A percentile compares a stretch with the other conserved stretches of the same genome.
These are phyloP conservation scores for Iselma pallidipennis DNA, from an alignment of 2,888 invertebrate species.

Conservation along the genomic window DNA sequence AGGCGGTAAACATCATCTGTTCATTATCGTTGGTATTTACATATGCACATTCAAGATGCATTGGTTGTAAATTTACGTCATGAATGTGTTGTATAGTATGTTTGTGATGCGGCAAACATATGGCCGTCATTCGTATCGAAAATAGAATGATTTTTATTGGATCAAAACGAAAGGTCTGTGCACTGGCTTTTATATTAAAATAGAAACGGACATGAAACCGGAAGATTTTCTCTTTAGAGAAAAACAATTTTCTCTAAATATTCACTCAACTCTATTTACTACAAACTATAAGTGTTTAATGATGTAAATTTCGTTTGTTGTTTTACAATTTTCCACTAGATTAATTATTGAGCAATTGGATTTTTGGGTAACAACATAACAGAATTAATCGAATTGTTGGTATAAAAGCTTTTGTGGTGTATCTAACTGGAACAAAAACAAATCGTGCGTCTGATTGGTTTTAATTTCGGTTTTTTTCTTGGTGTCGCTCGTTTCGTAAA, in stretches of 20 bases:
- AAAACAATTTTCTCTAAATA: too few species aligned
- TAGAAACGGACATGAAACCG: neutral
- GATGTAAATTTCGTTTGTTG: too few species aligned
- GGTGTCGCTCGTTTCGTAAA: too few species aligned
- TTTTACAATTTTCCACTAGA: neutral
- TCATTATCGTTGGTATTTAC: neutral
- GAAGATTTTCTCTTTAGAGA: neutral
- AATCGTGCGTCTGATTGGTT: neutral
- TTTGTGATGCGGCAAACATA: slow-evolving; percentile 10
- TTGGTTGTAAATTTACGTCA: neutral
- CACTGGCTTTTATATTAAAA: slow-evolving; percentile 18
- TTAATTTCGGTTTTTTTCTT: too few species aligned
- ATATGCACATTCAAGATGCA: neutral
- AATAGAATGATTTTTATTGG: slow-evolving; percentile 26
- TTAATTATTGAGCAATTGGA: neutral
- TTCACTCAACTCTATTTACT: too few species aligned
- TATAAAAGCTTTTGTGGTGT: neutral
- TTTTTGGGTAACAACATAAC: too few species aligned
- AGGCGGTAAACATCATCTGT: neutral
- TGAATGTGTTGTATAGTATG: neutral
- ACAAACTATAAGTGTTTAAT: too few species aligned
- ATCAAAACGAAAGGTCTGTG: slow-evolving; percentile 15
- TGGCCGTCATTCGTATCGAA: slow-evolving; percentile 19
- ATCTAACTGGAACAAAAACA: neutral
- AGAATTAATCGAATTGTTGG: neutral